phyloP scores from a whole-genome alignment of 2,888 invertebrate genomes.

The Bhutanitis thaidina region DNA sequence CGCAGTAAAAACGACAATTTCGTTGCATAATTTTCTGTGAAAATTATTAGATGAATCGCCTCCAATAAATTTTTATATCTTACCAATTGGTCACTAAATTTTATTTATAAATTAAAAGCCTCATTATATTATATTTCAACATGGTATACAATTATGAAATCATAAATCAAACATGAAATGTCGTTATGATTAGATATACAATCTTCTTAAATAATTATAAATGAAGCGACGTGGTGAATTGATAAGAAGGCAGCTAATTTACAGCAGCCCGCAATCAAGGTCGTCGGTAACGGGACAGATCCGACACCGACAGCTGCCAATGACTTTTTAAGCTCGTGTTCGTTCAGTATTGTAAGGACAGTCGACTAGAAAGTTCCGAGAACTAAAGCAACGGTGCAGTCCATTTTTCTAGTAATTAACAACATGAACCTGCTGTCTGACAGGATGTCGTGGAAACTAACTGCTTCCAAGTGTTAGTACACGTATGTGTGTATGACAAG shows the following conservation, averaged over 20 bases:
- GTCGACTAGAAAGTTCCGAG: constrained; percentile 28
- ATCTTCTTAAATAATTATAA: neutral
- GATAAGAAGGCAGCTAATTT: constrained; percentile 12
- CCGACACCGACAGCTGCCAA: constrained; percentile 20
- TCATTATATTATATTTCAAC: too few relatives aligned
- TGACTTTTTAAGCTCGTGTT: constrained; percentile 31
- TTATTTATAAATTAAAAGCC: too few relatives aligned
- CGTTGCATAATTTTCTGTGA: too few relatives aligned
- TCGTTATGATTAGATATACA: neutral
- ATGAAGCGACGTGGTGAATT: neutral
- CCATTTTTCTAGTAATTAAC: constrained; percentile 34
- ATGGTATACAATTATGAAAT: too few relatives aligned
- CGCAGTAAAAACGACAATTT: too few relatives aligned
- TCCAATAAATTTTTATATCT: too few relatives aligned
- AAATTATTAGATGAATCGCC: too few relatives aligned
- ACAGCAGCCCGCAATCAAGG: constrained; percentile 28
- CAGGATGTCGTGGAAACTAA: constrained; percentile 21
- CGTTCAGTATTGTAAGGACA: constrained; percentile 25
- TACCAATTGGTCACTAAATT: too few relatives aligned
- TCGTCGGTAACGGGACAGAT: constrained; percentile 28
- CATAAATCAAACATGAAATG: too few relatives aligned
- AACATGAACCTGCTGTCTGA: neutral
- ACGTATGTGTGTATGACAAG: neutral
- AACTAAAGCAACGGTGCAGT: constrained; percentile 29
- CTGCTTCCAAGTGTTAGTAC: neutral